These are phyloP conservation scores for Hoplostethus mediterraneus DNA, from an alignment of 2,797 vertebrate genomes.

Conservation along the genomic window DNA sequence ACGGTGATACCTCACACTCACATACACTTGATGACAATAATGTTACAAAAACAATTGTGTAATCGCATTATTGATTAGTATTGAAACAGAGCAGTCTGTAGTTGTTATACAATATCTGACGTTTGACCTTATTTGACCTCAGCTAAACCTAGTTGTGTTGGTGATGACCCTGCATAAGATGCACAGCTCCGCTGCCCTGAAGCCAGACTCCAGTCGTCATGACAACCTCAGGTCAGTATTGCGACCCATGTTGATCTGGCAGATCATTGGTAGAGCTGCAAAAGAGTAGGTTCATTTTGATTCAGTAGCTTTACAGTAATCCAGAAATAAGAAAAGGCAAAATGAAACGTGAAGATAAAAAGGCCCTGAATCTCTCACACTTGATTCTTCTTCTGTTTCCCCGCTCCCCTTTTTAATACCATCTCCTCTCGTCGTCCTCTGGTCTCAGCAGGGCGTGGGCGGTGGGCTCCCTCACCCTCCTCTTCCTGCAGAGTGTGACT, in stretches of 20 bases:
- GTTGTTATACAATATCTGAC: conserved; percentile 5
- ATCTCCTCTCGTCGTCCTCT: not conserved
- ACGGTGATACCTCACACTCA: conserved; percentile 80
- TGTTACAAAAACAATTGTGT: not conserved
- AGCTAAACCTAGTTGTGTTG: conserved; percentile 92
- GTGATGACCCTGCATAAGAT: conserved; percentile 95
- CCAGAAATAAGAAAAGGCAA: not conserved
- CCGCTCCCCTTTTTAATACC: not conserved
- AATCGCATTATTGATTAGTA: not conserved
- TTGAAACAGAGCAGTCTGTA: too few relatives aligned
- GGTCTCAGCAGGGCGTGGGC: conserved; percentile 89
- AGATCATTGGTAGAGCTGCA: not conserved
- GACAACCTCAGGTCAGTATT: conserved; percentile 92
- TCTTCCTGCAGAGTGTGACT: conserved; percentile 92
- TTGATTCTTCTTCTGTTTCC: too few relatives aligned
- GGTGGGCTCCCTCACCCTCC: conserved; percentile 90
- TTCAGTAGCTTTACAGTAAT: not conserved
- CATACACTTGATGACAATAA: too few relatives aligned
- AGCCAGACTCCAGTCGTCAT: conserved; percentile 93
- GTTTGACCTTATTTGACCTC: conserved; percentile 24
- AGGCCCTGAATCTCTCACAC: too few relatives aligned
- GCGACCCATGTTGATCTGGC: conserved; percentile 14
- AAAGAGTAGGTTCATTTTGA: not conserved
- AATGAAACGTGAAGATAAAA: not conserved
- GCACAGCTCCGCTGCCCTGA: conserved; percentile 90